These are phyloP conservation scores for Dolichomitus sp. DNA, from an alignment of 2,888 invertebrate genomes.

Conservation along the genomic window DNA sequence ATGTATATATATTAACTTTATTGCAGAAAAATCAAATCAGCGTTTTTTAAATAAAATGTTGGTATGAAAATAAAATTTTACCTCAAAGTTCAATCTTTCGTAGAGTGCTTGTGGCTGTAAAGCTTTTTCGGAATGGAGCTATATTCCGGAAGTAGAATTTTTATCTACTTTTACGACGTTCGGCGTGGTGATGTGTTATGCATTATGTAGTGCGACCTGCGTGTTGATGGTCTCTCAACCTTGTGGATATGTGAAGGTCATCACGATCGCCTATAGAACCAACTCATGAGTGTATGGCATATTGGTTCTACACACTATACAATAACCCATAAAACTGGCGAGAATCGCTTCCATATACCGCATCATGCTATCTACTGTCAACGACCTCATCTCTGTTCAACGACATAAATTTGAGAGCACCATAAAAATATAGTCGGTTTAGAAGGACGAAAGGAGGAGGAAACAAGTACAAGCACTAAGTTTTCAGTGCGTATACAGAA, in stretches of 20 bases:
- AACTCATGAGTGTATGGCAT: background rate
- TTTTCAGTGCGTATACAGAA: constrained; percentile 3
- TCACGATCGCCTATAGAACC: constrained; percentile 6
- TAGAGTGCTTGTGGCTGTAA: background rate
- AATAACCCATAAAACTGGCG: constrained; percentile 14
- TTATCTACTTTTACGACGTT: constrained; percentile 4
- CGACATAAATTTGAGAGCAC: constrained; percentile 44
- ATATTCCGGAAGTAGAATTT: constrained; percentile 5
- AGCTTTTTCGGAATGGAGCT: background rate
- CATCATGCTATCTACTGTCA: constrained; percentile 15
- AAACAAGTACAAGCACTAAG: background rate
- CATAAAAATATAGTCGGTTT: constrained; percentile 28
- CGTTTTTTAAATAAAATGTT: background rate
- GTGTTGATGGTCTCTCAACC: background rate
- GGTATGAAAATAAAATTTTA: background rate
- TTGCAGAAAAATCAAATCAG: background rate
- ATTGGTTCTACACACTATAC: background rate
- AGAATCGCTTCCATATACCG: constrained; percentile 1
- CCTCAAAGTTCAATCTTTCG: background rate
- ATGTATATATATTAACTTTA: background rate
- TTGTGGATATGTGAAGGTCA: constrained; percentile 5
- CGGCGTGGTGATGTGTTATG: background rate
- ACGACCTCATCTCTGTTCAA: constrained; percentile 12
- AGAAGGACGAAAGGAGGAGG: background rate
- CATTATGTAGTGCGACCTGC: constrained; percentile 13